These are phyloP conservation scores for Eupeodes luniger DNA, from an alignment of 2,888 invertebrate genomes.

Conservation along the genomic window DNA sequence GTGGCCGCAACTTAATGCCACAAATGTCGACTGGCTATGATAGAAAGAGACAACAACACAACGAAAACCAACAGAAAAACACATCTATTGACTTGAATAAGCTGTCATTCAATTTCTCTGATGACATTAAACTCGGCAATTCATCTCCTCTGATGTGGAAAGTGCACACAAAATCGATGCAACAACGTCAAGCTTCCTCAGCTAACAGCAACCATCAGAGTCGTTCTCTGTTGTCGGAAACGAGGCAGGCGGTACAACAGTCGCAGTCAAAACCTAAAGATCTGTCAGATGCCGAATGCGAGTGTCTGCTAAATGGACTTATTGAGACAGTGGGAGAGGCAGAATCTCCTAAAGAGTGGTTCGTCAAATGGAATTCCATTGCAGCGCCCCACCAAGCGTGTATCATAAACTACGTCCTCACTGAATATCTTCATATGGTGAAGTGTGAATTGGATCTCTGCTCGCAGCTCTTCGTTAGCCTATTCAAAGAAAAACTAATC, in stretches of 20 bases:
- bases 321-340: slow-evolving; percentile 79
- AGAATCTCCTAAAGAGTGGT: slow-evolving; percentile 35
- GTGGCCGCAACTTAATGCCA: slow-evolving; percentile 16
- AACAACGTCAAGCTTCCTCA: slow-evolving; percentile 45
- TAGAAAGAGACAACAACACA: slow-evolving; percentile 34
- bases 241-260: slow-evolving; percentile 7
- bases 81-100: slow-evolving; percentile 80
- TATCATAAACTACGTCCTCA: slow-evolving; percentile 79
- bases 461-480: slow-evolving; percentile 78
- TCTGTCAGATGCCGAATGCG: slow-evolving; percentile 75
- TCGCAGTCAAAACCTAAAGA: slow-evolving; percentile 8
- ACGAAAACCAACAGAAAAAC: slow-evolving; percentile 77
- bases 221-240: slow-evolving; percentile 1
- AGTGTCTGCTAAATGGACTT: slow-evolving; percentile 78
- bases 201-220: slow-evolving; percentile 33
- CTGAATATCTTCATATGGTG: slow-evolving; percentile 79
- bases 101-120: slow-evolving; percentile 79
- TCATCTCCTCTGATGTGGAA: slow-evolving; percentile 80
- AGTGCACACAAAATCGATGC: slow-evolving; percentile 71
- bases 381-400: slow-evolving; percentile 78
- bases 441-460: slow-evolving; percentile 79
- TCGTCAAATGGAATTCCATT: slow-evolving; percentile 78
- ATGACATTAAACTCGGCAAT: slow-evolving; percentile 79
- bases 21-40: slow-evolving; percentile 48
- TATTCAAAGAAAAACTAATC: slow-evolving; percentile 78